phyloP scores from a whole-genome alignment of 2,888 invertebrate species.

The Sarcophaga variegata region DNA sequence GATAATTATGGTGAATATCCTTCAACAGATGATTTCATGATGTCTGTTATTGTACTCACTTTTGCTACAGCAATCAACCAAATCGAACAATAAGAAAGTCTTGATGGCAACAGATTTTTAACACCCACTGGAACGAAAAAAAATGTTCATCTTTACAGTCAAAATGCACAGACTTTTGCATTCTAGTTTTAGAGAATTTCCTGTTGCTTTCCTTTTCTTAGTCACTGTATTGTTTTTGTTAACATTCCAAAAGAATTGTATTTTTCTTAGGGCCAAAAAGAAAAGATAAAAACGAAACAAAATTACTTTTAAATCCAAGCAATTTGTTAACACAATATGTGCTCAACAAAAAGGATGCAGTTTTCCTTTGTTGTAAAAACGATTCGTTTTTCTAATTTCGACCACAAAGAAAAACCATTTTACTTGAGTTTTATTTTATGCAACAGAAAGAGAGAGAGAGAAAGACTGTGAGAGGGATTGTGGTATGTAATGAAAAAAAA shows the following conservation, averaged over 20 bases:
- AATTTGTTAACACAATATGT: slow-evolving; percentile 52
- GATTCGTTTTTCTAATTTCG: background rate
- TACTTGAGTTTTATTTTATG: too few relatives aligned
- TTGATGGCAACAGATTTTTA: too few relatives aligned
- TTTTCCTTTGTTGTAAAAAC: background rate
- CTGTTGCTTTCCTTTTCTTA: background rate
- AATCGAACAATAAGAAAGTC: too few relatives aligned
- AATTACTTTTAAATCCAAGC: background rate
- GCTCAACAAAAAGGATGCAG: slow-evolving; percentile 22
- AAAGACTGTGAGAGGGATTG: too few relatives aligned
- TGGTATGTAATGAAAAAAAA: too few relatives aligned
- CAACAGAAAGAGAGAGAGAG: too few relatives aligned
- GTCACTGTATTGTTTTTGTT: background rate
- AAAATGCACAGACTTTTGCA: background rate
- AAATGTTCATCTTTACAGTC: too few relatives aligned
- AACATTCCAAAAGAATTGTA: slow-evolving; percentile 5
- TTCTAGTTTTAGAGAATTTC: background rate
- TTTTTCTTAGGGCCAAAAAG: slow-evolving; percentile 13
- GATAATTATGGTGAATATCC: too few relatives aligned
- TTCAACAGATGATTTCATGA: too few relatives aligned
- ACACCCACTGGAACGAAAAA: background rate
- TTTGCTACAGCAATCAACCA: too few relatives aligned
- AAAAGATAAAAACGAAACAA: slow-evolving; percentile 11
- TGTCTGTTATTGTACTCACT: too few relatives aligned
- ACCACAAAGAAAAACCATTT: background rate